Base-by-base conservation (phyloP, 1,140 invertebrate species). In the Caenorhabditis remanei region DNA sequence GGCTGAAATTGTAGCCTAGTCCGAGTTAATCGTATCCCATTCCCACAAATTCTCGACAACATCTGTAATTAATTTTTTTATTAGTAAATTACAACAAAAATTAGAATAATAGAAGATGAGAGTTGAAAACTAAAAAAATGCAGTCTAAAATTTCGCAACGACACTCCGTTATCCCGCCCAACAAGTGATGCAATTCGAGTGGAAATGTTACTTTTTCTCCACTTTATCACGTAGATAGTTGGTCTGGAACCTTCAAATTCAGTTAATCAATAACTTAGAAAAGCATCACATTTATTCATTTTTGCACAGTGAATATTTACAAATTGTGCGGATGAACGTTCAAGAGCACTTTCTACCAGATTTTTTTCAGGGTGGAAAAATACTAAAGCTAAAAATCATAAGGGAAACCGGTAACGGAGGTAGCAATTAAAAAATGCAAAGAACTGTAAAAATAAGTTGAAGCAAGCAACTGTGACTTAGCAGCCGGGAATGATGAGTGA, bases 141-240 rank as follows among this genome's bases (percentile, higher is more conserved):
- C 71, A 14, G 71, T 50, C 71, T 50, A 79, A 50, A 32, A 79
- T 79, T 50, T 79, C 21, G 46, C 71, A 79, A 79, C 71, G 71
- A 79, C 21, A 79, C 71, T 79, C 71, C 71, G 71, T 2, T 50
- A 79, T 79, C n/a, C 46, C 71, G 71, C 43, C 4, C 11, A 46
- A 2, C n/a, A 40, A 24, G 71, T 79, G 71, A 79, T 79, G 71
- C 71, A 79, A 79, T 79, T 79, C 53, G 16, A 9, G 21, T 71
- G 13, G 24, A n/a, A 71, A 48, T 16, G 7, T n/a, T 19, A 9
- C 43, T 16, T 11, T 71, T 13, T 16, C 19, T 32, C 40, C 11
- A 40, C 19, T 46, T 71, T 43, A 4, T 19, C 40, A 43, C 65
- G 65, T 71, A 65, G 65, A 43, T 71, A 43, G 65, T 11, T 6